Evolutionary conservation across 2,113 vertebrate species (phyloP).

Genomic region (Sebastes fasciatus): DNA sequence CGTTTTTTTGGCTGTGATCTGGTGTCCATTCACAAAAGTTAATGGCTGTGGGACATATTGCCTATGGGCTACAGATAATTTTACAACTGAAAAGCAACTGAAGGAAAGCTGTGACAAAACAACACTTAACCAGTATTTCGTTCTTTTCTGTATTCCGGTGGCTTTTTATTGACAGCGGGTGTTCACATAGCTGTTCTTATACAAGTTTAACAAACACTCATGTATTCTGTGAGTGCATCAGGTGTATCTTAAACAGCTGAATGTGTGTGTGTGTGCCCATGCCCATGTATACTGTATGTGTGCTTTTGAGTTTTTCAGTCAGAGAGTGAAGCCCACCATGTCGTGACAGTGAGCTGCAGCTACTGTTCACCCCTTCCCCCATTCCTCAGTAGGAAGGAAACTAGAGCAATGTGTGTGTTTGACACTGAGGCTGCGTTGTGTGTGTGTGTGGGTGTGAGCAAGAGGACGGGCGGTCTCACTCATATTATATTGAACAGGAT

Average conservation of each 20-base stretch:
- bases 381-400: constrained; percentile 72
- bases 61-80: background rate
- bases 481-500: constrained; percentile 84
- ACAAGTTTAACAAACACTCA: background rate
- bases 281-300: background rate
- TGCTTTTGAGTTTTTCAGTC: background rate
- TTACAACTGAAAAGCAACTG: background rate
- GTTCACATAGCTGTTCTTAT: background rate
- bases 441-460: constrained; percentile 54
- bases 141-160: background rate
- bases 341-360: constrained; percentile 69
- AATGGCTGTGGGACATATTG: background rate
- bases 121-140: background rate
- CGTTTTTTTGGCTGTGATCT: background rate
- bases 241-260: constrained; percentile 4
- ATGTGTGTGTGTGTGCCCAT: background rate
- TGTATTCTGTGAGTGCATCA: background rate
- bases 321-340: constrained; percentile 50
- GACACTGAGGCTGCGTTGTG: constrained; percentile 36
- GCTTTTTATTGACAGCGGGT: background rate
- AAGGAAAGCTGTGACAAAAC: background rate
- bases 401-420: constrained; percentile 66
- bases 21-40: background rate
- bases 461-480: constrained; percentile 60
- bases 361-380: constrained; percentile 71